Conservation (phyloP, 2,797 vertebrate species). For the Capromys pilorides region DNA sequence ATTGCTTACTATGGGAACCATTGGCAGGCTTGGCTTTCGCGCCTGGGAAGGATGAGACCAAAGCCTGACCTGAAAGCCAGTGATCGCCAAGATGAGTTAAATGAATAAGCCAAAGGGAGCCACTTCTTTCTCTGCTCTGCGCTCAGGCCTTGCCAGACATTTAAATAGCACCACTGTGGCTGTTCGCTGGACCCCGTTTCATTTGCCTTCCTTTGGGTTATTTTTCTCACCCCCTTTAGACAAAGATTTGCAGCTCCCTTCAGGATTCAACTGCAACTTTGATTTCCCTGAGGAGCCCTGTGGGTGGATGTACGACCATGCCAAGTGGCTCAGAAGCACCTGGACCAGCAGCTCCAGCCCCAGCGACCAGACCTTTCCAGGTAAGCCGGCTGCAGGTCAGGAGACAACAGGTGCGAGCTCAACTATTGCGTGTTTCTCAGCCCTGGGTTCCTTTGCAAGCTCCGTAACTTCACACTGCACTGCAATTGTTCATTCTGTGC, state of each 20-base stretch:
- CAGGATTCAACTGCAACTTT: slow-evolving; percentile 94
- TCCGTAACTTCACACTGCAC: neutral
- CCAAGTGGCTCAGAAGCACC: slow-evolving; percentile 89
- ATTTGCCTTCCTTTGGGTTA: slow-evolving; percentile 73
- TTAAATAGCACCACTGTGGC: slow-evolving; percentile 71
- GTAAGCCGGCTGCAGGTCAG: slow-evolving; percentile 78
- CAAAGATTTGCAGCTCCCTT: slow-evolving; percentile 88
- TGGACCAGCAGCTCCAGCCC: slow-evolving; percentile 84
- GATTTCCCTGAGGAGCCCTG: slow-evolving; percentile 91
- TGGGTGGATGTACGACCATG: slow-evolving; percentile 94
- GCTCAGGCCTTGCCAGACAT: slow-evolving; percentile 77
- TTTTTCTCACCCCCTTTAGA: slow-evolving; percentile 71
- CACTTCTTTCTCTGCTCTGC: slow-evolving; percentile 77
- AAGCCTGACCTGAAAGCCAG: slow-evolving; percentile 80
- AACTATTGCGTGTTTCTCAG: too few species aligned
- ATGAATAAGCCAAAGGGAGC: slow-evolving; percentile 74
- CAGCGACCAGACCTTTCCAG: slow-evolving; percentile 79
- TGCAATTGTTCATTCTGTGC: slow-evolving; percentile 11
- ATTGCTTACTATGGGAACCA: slow-evolving; percentile 85
- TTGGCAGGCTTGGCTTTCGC: slow-evolving; percentile 71
- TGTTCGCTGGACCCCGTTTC: slow-evolving; percentile 74
- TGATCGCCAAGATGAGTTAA: slow-evolving; percentile 77
- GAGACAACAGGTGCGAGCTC: too few species aligned
- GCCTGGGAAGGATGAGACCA: slow-evolving; percentile 83
- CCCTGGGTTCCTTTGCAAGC: neutral